phyloP scores from a whole-genome alignment of 1,140 invertebrate species.

The Cydia pomonella region DNA sequence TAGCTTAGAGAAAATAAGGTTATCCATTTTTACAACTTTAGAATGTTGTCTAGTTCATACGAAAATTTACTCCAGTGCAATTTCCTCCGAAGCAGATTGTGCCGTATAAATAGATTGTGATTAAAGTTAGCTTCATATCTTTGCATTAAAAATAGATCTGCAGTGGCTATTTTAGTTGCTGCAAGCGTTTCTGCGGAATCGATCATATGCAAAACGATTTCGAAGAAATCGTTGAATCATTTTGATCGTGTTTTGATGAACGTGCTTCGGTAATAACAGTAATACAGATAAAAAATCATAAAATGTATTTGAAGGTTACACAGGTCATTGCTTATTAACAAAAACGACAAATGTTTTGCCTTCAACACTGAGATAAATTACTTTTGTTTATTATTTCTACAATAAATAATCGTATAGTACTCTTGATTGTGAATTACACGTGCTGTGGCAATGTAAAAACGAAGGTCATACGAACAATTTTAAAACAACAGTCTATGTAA shows the following conservation, averaged over 20 bases:
- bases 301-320: not conserved
- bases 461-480: not conserved
- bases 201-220: not conserved
- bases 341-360: not conserved
- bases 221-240: not conserved
- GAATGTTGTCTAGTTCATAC: not conserved
- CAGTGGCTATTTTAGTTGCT: not conserved
- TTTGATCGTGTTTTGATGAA: not conserved
- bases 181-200: not conserved
- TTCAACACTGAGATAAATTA: not conserved
- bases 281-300: not conserved
- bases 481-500: constrained; percentile 6
- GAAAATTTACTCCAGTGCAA: not conserved
- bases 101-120: constrained; percentile 10
- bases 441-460: not conserved
- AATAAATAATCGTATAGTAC: not conserved
- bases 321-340: constrained; percentile 13
- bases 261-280: not conserved
- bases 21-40: not conserved
- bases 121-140: not conserved
- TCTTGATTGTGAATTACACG: not conserved
- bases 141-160: not conserved
- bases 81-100: not conserved
- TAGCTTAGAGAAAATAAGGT: not conserved
- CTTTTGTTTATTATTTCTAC: not conserved